Evolutionary conservation across 2,888 invertebrate genomes (phyloP).

Genomic region (Linnaemya vulpina): DNA sequence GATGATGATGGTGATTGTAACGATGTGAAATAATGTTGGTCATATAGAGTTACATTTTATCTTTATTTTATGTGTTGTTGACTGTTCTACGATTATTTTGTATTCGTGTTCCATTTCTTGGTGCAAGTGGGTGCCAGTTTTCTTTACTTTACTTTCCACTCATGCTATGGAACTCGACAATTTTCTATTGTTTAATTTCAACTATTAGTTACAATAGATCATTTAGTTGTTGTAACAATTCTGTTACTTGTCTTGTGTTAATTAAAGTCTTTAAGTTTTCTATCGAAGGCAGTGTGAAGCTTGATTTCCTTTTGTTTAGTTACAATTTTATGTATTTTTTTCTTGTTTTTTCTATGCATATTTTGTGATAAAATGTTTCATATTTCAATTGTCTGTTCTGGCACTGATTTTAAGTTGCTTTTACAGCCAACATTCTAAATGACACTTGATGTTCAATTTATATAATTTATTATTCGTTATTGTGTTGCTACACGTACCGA

Average conservation of each 20-base stretch:
- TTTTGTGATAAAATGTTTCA: conserved; percentile 26
- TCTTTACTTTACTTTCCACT: conserved; percentile 15
- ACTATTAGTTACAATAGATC: conserved; percentile 46
- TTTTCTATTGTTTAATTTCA: conserved; percentile 43
- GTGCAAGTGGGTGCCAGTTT: conserved; percentile 22
- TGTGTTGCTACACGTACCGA: neutral
- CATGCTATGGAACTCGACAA: neutral
- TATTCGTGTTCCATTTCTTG: neutral
- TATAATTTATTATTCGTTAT: conserved; percentile 44
- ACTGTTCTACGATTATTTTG: neutral
- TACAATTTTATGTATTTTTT: conserved; percentile 1
- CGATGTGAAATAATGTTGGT: conserved; percentile 24
- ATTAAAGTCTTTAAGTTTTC: conserved; percentile 54
- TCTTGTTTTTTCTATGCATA: conserved; percentile 31
- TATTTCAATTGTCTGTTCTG: conserved; percentile 44
- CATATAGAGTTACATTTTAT: conserved; percentile 35
- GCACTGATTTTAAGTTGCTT: conserved; percentile 13
- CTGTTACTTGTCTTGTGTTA: conserved; percentile 63
- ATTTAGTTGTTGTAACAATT: conserved; percentile 53
- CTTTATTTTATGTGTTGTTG: neutral
- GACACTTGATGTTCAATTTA: conserved; percentile 65
- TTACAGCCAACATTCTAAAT: conserved; percentile 45
- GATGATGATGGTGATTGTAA: neutral
- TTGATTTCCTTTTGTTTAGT: conserved; percentile 51
- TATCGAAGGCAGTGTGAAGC: conserved; percentile 21